phyloP scores from a whole-genome alignment of 2,888 invertebrate genomes.

The Sinelater perroti region DNA sequence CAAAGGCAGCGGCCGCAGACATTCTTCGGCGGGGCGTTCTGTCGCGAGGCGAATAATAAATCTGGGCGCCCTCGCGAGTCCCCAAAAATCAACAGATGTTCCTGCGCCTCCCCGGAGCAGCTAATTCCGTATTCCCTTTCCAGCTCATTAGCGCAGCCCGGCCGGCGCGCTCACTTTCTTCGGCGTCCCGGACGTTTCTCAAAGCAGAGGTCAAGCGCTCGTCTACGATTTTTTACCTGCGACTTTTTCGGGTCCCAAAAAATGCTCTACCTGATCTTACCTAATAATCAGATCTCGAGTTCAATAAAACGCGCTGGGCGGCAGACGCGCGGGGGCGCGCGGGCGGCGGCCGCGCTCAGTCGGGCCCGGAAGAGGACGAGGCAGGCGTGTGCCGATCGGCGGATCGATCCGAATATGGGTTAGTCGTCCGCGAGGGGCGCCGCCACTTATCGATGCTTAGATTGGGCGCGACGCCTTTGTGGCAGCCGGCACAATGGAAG shows the following conservation, averaged over 20 bases:
- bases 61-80: no score
- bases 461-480: conserved; percentile 38
- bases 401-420: conserved; percentile 41
- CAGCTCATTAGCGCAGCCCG: conserved; percentile 7
- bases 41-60: no score
- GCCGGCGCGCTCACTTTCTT: conserved; percentile 31
- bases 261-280: conserved; percentile 52
- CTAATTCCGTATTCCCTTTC: conserved; percentile 5
- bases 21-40: no score
- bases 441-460: conserved; percentile 40
- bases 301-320: conserved; percentile 39
- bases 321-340: conserved; percentile 13
- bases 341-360: background rate
- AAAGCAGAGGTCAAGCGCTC: conserved; percentile 35
- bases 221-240: conserved; percentile 49
- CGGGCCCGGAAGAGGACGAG: background rate
- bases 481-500: conserved; percentile 29
- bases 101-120: no score
- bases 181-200: conserved; percentile 30
- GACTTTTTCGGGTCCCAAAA: conserved; percentile 41
- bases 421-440: conserved; percentile 30
- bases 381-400: conserved; percentile 37
- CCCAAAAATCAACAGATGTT: no score
- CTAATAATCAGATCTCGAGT: conserved; percentile 50
- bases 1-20: no score